These are phyloP conservation scores for Nibea albiflora DNA, from an alignment of 2,113 vertebrate species.

Conservation along the genomic window DNA sequence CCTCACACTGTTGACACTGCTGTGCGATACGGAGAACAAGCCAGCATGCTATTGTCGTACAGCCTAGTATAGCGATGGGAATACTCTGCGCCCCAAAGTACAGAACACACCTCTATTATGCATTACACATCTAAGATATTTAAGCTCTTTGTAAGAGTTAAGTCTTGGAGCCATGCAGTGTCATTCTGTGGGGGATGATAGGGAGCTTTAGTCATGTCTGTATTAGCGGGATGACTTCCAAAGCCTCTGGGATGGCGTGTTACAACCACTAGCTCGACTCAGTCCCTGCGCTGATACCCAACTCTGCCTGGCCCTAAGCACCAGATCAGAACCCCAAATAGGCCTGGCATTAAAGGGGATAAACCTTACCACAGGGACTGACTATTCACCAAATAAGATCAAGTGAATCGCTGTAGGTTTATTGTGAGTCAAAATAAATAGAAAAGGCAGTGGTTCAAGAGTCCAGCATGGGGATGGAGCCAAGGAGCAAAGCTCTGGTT, in stretches of 20 bases:
- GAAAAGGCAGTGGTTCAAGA: constrained; percentile 35
- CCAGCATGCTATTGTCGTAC: constrained; percentile 64
- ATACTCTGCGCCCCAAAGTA: constrained; percentile 71
- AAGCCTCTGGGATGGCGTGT: constrained; percentile 79
- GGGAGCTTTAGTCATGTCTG: constrained; percentile 85
- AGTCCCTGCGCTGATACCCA: constrained; percentile 66
- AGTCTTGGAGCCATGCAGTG: constrained; percentile 79
- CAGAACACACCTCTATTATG: constrained; percentile 82
- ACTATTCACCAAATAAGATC: constrained; percentile 68
- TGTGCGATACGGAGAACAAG: constrained; percentile 52
- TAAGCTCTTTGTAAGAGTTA: constrained; percentile 84
- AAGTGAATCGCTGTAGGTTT: constrained; percentile 55
- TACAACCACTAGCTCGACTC: constrained; percentile 74
- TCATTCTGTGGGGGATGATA: constrained; percentile 83
- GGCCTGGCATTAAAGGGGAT: constrained; percentile 78
- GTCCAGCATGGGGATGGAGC: constrained; percentile 40
- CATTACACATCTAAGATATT: constrained; percentile 86
- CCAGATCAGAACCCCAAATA: constrained; percentile 79
- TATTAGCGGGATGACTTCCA: constrained; percentile 83
- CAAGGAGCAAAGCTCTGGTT: constrained; percentile 25
- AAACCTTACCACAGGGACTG: constrained; percentile 67
- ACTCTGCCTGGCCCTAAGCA: constrained; percentile 76
- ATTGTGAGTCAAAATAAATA: constrained; percentile 62
- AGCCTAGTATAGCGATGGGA: constrained; percentile 65
- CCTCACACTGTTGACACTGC: constrained; percentile 49